Base-by-base conservation (phyloP, 30 jellyfish, hydroid and myxozoan species). In the Catostylus mosaicus region DNA sequence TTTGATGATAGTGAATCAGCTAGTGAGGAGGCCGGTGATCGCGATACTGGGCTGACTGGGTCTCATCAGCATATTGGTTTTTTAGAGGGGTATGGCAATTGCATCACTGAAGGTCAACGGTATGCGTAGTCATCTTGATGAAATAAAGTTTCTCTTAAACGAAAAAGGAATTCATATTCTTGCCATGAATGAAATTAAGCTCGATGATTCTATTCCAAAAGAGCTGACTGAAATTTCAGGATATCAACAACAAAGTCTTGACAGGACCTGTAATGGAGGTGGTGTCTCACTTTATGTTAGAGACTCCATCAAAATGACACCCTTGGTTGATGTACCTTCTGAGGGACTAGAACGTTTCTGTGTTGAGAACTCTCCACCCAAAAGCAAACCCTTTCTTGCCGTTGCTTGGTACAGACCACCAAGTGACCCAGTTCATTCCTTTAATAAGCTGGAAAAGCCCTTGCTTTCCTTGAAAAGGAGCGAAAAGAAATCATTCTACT, bases 371-470 rank as follows among this genome's bases (percentile, higher is more conserved):
- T 12, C 14, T 11, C 85, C 72, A 20, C 33, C 85, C 31, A 51
- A 27, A 73, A 29, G 72, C 74, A 46, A 47, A 64, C 59, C 33
- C 11, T 73, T 38, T 50, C 60, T 46, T n/a, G 0, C 32, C 45
- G 11, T 29, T 36, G 40, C 83, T 14, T 38, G 71, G 78, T 54
- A 77, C 47, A 45, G 79, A 51, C 86, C 86, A 50, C 86, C 86
- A 26, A 46, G 79, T 57, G 68, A 43, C 88, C 77, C 48, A 22
- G 79, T 77, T 33, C 12, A 5, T 2, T 33, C 88, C 65, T 77
- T 77, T 60, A 69, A 77, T 77, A 77, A 60, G 88, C 50, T 77
- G 29, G 78, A 77, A 77, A 77, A 60, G 34, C n/a, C 37, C 78
- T 77, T 43, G 47, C 69, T 19, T 77, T 14, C 30, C 43, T 54